Percentiles rank a stretch among this genome's conserved stretches.
phyloP scores from a whole-genome alignment of 2,113 vertebrate genomes.

The Nyctibius bracteatus region DNA sequence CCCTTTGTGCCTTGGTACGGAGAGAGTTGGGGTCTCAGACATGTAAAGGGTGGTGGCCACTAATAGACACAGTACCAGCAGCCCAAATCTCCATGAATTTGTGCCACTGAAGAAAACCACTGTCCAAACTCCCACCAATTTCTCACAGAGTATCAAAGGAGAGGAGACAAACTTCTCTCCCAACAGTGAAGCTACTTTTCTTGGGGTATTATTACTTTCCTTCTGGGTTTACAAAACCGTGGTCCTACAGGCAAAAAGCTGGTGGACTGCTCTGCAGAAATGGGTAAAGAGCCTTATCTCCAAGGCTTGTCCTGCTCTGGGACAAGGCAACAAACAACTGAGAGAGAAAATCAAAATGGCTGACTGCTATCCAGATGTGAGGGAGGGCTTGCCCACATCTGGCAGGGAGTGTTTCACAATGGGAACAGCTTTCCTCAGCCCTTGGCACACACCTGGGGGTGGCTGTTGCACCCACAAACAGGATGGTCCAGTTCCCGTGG shows the following conservation, averaged over 20 bases:
- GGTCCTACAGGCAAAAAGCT: background rate
- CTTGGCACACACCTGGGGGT: background rate
- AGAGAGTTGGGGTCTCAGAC: background rate
- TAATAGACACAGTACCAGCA: background rate
- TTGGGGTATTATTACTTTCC: background rate
- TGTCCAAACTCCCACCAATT: background rate
- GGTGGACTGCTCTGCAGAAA: background rate
- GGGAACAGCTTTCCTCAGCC: constrained; percentile 8
- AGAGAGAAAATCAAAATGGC: background rate
- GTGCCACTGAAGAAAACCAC: background rate
- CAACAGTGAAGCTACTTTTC: background rate
- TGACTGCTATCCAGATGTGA: constrained; percentile 19
- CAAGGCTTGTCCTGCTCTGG: background rate
- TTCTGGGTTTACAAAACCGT: background rate
- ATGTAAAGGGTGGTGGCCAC: background rate
- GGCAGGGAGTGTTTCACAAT: constrained; percentile 3
- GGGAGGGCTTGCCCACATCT: constrained; percentile 14
- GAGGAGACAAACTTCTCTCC: background rate
- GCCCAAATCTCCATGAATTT: background rate
- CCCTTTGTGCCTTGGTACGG: background rate
- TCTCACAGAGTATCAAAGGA: background rate
- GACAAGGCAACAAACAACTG: background rate
- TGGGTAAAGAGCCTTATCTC: background rate
- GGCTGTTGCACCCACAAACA: constrained; percentile 28
- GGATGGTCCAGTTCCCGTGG: constrained; percentile 43